Base-by-base conservation (phyloP, 2,113 vertebrate genomes). In the human (Homo sapiens) region DNA sequence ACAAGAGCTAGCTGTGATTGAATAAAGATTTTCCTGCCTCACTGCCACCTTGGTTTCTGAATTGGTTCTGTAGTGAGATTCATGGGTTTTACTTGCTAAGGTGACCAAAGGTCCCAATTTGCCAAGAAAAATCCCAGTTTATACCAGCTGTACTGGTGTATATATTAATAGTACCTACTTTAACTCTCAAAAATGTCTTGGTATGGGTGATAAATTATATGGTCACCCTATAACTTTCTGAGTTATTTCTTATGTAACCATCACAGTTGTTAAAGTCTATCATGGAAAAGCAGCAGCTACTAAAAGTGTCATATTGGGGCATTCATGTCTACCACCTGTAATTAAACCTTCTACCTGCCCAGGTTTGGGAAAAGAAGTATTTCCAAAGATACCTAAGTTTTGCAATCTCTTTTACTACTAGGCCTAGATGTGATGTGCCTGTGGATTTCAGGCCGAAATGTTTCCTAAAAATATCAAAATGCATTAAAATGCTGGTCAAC, bases 401-500 rank as follows among this genome's bases (percentile, higher is more conserved):
- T 88, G 13, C 61, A 57, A 52, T 50, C 9, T 25, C 27, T 94
- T 91, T 61, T 57, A 40, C 61, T 84, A 88, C 78, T 61, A 89
- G 50, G 9, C 10, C 45, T 70, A 83, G 6, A 48, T 20, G 52
- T 40, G 3, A 40, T 12, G 52, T 40, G 3, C 17, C 38, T 76
- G 64, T 20, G 38, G 32, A 45, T 73, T 81, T 96, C 32, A 80
- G 64, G 32, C 18, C 13, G 78, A 82, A 76, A 48, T 66, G 43
- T 40, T 70, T 85, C 43, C 72, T 72, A 50, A 32, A 90, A 90
- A 70, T 83, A 88, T 43, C 72, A 90, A n/a, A 94, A 80, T 70
- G 59, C 6, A 96, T 38, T 92, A 94, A 96, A 97, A 97, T 72
- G 9, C 7, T 30, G 78, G 61, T 48, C 61, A 89, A 73, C 55